These are phyloP conservation scores for Drosophila anomelani DNA, from an alignment of 2,888 invertebrate genomes.

Conservation along the genomic window DNA sequence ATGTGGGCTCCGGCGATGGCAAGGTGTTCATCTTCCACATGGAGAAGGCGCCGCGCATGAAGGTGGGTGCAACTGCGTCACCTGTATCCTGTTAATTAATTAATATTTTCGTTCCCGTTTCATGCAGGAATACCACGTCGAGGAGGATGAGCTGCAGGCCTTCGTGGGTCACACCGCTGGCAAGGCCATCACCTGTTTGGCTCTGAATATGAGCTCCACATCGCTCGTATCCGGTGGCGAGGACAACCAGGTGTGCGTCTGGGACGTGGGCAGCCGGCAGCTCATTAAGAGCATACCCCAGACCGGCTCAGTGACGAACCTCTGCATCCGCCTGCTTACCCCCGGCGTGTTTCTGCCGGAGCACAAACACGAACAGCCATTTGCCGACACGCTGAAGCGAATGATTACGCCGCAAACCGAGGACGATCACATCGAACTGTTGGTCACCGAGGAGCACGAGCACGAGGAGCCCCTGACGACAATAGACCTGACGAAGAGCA, in stretches of 20 bases:
- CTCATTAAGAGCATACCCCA: slow-evolving; percentile 89
- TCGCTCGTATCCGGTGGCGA: slow-evolving; percentile 91
- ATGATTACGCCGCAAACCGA: slow-evolving; percentile 85
- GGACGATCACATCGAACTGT: slow-evolving; percentile 84
- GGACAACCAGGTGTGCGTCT: slow-evolving; percentile 90
- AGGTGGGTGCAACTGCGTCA: slow-evolving; percentile 67
- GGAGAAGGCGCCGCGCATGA: slow-evolving; percentile 88
- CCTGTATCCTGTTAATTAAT: background rate
- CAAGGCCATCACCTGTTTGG: slow-evolving; percentile 88
- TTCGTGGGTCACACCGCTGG: slow-evolving; percentile 89
- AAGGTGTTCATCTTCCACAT: slow-evolving; percentile 89
- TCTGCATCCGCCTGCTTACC: slow-evolving; percentile 87
- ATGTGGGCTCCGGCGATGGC: slow-evolving; percentile 90
- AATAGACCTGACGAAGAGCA: background rate
- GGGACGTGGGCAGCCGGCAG: slow-evolving; percentile 92
- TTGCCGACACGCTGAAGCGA: slow-evolving; percentile 88
- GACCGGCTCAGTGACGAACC: slow-evolving; percentile 91
- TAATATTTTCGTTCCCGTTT: background rate
- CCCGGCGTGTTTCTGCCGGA: slow-evolving; percentile 87
- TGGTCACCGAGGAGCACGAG: slow-evolving; percentile 54
- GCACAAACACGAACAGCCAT: slow-evolving; percentile 86
- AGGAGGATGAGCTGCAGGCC: slow-evolving; percentile 85
- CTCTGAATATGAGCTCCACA: slow-evolving; percentile 89
- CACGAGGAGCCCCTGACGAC: background rate
- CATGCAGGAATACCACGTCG: slow-evolving; percentile 87